Evolutionary conservation across 2,113 vertebrate species (phyloP).

Genomic region (Sterna hirundo): DNA sequence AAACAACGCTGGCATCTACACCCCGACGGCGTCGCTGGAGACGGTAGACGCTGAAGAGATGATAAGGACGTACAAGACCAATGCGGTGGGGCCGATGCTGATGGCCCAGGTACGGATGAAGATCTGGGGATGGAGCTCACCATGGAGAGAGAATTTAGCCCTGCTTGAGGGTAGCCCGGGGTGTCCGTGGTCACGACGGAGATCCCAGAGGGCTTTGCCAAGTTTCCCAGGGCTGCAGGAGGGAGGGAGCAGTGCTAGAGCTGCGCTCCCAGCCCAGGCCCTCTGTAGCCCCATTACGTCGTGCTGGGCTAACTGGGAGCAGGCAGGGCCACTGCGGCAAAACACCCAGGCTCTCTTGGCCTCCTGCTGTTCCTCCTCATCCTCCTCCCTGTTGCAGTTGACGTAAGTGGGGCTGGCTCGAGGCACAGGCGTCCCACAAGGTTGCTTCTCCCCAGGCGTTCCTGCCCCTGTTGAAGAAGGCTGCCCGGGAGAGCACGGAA

Average conservation of each 20-base stretch:
- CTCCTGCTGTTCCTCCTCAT: neutral
- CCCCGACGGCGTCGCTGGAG: neutral
- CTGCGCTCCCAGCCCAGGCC: neutral
- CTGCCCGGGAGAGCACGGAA: constrained; percentile 6
- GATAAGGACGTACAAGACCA: neutral
- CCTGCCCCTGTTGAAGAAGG: constrained; percentile 60
- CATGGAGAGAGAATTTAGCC: neutral
- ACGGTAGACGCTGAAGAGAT: neutral
- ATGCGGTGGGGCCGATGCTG: constrained; percentile 53
- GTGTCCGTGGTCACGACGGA: accelerated
- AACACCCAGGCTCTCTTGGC: neutral
- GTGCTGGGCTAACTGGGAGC: neutral
- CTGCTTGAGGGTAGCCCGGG: neutral
- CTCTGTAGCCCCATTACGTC: neutral
- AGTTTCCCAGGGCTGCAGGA: neutral
- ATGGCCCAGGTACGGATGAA: constrained; percentile 42
- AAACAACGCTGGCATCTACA: constrained; percentile 52
- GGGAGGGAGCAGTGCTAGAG: neutral
- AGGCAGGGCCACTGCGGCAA: neutral
- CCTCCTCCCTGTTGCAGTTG: neutral
- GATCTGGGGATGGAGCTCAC: neutral
- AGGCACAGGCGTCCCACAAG: neutral
- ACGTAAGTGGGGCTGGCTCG: accelerated
- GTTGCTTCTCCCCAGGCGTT: constrained; percentile 36
- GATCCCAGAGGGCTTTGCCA: neutral